A percentile compares a stretch with the other conserved stretches of the same genome.
Conservation (phyloP, 2,888 invertebrate genomes). For the Chymomyza caudatula region DNA sequence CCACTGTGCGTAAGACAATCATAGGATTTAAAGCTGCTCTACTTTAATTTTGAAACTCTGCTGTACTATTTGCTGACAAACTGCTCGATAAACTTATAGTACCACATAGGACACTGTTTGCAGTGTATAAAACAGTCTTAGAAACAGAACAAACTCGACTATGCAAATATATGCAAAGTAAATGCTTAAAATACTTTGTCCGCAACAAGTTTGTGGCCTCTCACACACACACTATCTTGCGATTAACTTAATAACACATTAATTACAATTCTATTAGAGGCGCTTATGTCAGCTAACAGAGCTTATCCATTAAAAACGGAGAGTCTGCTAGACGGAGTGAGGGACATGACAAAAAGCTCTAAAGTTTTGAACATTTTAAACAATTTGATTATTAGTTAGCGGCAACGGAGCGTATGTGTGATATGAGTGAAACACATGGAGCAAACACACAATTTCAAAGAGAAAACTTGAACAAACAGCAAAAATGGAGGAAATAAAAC, state of each 20-base stretch:
- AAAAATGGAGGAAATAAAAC: no score
- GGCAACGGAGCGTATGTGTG: constrained; percentile 31
- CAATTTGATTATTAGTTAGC: constrained; percentile 59
- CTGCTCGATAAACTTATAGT: no score
- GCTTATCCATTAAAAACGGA: constrained; percentile 43
- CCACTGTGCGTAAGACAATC: no score
- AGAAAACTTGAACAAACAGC: not conserved
- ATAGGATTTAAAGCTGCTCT: no score
- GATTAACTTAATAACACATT: constrained; percentile 43
- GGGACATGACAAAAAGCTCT: constrained; percentile 49
- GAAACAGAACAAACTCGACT: not conserved
- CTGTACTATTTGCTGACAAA: no score
- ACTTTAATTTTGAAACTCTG: no score
- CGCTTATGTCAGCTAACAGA: constrained; percentile 35
- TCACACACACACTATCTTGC: constrained; percentile 7
- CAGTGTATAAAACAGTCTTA: no score
- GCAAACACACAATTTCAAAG: constrained; percentile 17
- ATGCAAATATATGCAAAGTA: not conserved
- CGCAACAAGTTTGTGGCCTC: not conserved
- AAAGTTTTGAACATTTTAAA: constrained; percentile 44
- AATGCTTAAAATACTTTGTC: not conserved
- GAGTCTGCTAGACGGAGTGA: constrained; percentile 1
- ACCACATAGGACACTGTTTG: no score
- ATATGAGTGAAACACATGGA: constrained; percentile 7
- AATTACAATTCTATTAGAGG: constrained; percentile 46